Percentiles rank a stretch among this genome's conserved stretches.
Evolutionary conservation across 2,888 invertebrate genomes (phyloP).

Genomic region (Pasiphila rectangulata): DNA sequence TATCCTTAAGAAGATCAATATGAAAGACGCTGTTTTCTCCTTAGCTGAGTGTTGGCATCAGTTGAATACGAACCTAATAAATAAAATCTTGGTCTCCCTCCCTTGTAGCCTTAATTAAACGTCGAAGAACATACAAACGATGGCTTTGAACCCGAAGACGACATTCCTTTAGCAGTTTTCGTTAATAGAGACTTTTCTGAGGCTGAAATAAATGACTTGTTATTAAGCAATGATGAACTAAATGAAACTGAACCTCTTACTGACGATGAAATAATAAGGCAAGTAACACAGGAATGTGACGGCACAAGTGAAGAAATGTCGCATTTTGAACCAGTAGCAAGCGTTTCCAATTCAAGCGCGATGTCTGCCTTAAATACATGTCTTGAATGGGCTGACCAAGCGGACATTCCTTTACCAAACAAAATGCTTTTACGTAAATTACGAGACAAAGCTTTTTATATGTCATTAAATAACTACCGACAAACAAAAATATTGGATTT

Average conservation of each 20-base stretch:
- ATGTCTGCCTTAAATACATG: conserved; percentile 21
- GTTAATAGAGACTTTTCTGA: conserved; percentile 12
- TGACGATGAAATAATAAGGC: conserved; percentile 21
- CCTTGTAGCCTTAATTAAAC: background rate
- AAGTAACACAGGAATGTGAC: conserved; percentile 16
- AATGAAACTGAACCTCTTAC: conserved; percentile 14
- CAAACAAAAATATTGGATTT: background rate
- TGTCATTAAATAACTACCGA: background rate
- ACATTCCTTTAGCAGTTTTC: conserved; percentile 11
- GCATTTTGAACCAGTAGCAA: no score
- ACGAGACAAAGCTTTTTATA: conserved; percentile 25
- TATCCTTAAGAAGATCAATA: conserved; percentile 30
- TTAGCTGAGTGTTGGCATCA: conserved; percentile 9
- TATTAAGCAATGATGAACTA: conserved; percentile 16
- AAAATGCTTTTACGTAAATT: conserved; percentile 10
- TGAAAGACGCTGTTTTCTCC: conserved; percentile 12
- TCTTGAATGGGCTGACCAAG: conserved; percentile 18
- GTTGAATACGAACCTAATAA: conserved; percentile 2
- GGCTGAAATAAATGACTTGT: conserved; percentile 16
- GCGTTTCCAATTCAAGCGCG: no score
- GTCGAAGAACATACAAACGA: background rate
- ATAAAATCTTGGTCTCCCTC: conserved; percentile 10
- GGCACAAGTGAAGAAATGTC: no score
- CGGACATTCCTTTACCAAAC: conserved; percentile 14
- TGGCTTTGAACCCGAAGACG: conserved; percentile 11